Evolutionary conservation across 2,797 vertebrate genomes (phyloP).

Genomic region (Enteromius unitaeniatus): DNA sequence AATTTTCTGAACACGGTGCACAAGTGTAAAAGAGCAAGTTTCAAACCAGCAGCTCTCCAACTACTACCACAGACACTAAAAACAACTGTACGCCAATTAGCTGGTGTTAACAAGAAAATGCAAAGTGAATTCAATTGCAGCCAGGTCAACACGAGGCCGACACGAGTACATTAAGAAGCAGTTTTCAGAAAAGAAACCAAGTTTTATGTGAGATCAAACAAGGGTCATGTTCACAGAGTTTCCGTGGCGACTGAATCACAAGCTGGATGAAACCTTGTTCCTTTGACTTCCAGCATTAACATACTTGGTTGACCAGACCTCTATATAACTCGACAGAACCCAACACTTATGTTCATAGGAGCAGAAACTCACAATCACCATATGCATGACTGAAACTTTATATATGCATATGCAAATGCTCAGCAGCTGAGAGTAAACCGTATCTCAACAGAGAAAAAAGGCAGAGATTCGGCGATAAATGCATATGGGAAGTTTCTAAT

Average conservation of each 20-base stretch:
- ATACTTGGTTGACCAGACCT: constrained; percentile 21
- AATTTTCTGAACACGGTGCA: background rate
- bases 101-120: background rate
- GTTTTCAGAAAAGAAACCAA: background rate
- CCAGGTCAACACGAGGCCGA: background rate
- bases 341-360: constrained; percentile 30
- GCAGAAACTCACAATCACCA: constrained; percentile 32
- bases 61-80: background rate
- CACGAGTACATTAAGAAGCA: background rate
- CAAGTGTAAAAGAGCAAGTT: background rate
- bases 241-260: background rate
- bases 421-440: background rate
- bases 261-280: background rate
- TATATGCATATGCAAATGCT: constrained; percentile 41
- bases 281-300: constrained; percentile 21
- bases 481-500: constrained; percentile 39
- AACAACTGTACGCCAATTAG: background rate
- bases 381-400: constrained; percentile 31
- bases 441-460: constrained; percentile 6
- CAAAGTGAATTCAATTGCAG: background rate
- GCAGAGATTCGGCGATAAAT: constrained; percentile 38
- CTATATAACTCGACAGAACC: background rate
- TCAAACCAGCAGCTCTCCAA: background rate
- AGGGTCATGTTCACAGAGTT: constrained; percentile 9
- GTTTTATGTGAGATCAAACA: background rate